Evolutionary conservation across 2,797 vertebrate species (phyloP).

Genomic region (Coendou prehensilis): DNA sequence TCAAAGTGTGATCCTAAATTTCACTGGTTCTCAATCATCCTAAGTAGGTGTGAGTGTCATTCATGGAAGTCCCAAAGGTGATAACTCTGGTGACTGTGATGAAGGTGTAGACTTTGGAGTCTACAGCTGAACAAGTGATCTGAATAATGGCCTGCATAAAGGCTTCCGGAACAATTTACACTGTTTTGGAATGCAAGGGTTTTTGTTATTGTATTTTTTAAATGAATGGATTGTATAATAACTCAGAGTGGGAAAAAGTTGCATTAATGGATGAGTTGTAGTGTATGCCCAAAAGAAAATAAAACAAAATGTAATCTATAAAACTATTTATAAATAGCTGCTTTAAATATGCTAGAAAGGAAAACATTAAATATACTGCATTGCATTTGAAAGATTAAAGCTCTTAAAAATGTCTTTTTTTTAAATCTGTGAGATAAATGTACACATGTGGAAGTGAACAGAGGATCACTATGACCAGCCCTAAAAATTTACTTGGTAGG

Average conservation of each 20-base stretch:
- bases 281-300: neutral
- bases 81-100: neutral
- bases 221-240: neutral
- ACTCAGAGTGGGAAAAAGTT: neutral
- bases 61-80: neutral
- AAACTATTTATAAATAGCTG: neutral
- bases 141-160: neutral
- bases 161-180: neutral
- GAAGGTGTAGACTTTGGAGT: neutral
- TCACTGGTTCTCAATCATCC: neutral
- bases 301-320: neutral
- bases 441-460: neutral
- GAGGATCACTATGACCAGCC: neutral
- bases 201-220: neutral
- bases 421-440: neutral
- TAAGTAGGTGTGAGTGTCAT: neutral
- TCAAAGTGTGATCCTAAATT: neutral
- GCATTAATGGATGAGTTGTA: neutral
- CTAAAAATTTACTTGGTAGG: neutral
- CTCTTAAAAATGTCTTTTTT: neutral
- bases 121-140: neutral
- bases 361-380: neutral
- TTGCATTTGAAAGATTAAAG: neutral
- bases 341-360: slow-evolving; percentile 11
- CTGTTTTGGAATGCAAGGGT: neutral